Base-by-base conservation (phyloP, 2,888 invertebrate genomes). In the Auanema sp. region DNA sequence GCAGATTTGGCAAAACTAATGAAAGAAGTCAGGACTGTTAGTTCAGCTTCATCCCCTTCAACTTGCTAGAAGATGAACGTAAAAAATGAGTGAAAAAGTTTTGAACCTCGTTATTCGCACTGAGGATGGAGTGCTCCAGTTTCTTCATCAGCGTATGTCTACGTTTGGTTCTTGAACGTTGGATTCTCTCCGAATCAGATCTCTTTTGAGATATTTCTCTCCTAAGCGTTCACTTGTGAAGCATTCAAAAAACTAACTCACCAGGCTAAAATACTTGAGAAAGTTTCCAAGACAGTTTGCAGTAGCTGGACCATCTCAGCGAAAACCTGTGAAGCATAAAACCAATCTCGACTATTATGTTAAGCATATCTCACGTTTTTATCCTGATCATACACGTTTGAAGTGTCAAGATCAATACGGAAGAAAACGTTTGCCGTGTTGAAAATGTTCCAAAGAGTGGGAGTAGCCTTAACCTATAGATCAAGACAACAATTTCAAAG, bases 121-220 rank as follows among this genome's bases (percentile, higher is more conserved):
- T 41, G n/a, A 60, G 24, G 12, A 62, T 62, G 16, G 24, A 25
- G n/a, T 62, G 58, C 24, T 62, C 62, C 41, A 62, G 5, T 41
- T 57, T 44, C 49, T 62, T 51, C 62, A 62, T 62, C 0, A 62
- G 43, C 1, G 25, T 21, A 14, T 23, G 33, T 21, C 62, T 24
- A 18, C 33, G 56, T n/a, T 16, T 42, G 40, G 23, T 24, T 1
- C 51, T 21, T 10, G 18, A 18, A 18, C 50, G 41, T 3, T 25
- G 18, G 8, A 40, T 53, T 3, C 53, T 21, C 6, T 41, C 52
- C 14, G n/a, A 23, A 16, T 12, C 14, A 10, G 18, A 14, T 12
- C 6, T n/a, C 1, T 16, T 3, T 11, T 24, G 8, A 18, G 21
- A 40, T 8, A 60, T 42, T 42, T 43, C 55, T 49, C 54, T 50